A percentile compares a stretch with the other conserved stretches of the same genome.
Conservation (phyloP, 1,140 invertebrate genomes). For the Hylaeus anthracinus region DNA sequence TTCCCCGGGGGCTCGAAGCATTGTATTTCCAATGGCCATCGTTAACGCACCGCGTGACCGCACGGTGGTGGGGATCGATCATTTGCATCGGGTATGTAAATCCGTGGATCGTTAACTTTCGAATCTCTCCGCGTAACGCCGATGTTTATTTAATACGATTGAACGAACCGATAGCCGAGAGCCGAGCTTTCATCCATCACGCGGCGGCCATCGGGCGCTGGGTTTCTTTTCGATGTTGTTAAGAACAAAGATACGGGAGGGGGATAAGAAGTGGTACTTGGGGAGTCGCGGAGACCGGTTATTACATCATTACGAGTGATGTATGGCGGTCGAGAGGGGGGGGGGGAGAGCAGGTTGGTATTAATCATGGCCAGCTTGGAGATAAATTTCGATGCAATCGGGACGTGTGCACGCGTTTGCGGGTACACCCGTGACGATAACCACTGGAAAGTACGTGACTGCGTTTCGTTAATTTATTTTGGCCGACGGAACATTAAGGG, state of each 20-base stretch:
- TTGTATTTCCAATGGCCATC: conserved; percentile 21
- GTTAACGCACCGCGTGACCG: conserved; percentile 8
- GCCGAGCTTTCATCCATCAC: conserved; percentile 44
- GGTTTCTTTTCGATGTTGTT: conserved; percentile 44
- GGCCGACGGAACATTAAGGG: conserved; percentile 28
- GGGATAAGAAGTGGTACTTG: conserved; percentile 30
- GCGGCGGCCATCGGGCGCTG: conserved; percentile 3
- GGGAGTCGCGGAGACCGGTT: conserved; percentile 39
- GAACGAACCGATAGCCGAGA: conserved; percentile 15
- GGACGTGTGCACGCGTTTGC: conserved; percentile 30
- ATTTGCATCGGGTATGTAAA: conserved; percentile 38
- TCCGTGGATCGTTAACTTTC: conserved; percentile 35
- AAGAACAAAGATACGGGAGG: conserved; percentile 11
- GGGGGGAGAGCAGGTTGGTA: conserved; percentile 7
- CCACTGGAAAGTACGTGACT: conserved; percentile 43
- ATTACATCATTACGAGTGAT: conserved; percentile 60
- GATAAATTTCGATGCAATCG: conserved; percentile 56
- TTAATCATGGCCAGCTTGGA: conserved; percentile 47
- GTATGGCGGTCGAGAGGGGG: conserved; percentile 19
- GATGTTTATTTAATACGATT: conserved; percentile 51
- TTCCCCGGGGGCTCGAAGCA: background rate
- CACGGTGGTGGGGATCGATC: conserved; percentile 30
- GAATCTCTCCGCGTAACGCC: conserved; percentile 20
- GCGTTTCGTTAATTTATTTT: conserved; percentile 46
- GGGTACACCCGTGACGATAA: conserved; percentile 30